A percentile compares a stretch with the other conserved stretches of the same genome.
Conservation (phyloP, 2,888 invertebrate species). For the Tetrapedia diversipes region DNA sequence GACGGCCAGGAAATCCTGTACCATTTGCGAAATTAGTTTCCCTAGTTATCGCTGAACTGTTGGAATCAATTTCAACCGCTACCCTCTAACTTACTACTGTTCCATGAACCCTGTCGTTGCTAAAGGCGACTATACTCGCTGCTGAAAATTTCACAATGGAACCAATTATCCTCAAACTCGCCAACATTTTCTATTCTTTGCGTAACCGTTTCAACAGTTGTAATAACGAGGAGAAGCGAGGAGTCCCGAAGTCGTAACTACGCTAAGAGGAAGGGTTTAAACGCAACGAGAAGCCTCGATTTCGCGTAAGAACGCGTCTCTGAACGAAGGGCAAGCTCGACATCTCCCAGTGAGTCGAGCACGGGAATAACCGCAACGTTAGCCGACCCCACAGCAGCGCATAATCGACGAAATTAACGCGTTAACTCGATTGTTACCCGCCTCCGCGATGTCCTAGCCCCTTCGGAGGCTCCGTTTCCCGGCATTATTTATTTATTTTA, state of each 20-base stretch:
- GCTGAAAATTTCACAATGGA: too few relatives aligned
- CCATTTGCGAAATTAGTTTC: slow-evolving; percentile 52
- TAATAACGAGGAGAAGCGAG: too few relatives aligned
- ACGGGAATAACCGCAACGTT: neutral
- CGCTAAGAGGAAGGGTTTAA: too few relatives aligned
- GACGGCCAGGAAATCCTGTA: neutral
- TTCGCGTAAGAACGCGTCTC: neutral
- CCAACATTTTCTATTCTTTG: too few relatives aligned
- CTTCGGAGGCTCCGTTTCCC: neutral
- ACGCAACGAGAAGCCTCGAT: neutral
- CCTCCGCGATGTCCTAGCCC: neutral
- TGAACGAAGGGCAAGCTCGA: neutral
- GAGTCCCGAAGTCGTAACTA: too few relatives aligned
- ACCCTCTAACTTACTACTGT: too few relatives aligned
- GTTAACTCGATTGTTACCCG: slow-evolving; percentile 12
- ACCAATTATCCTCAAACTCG: too few relatives aligned
- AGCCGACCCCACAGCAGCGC: neutral
- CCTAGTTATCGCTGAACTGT: neutral
- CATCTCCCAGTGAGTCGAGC: slow-evolving; percentile 1
- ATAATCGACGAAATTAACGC: slow-evolving; percentile 11
- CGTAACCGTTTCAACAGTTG: too few relatives aligned
- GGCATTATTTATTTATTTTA: too few relatives aligned
- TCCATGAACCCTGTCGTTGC: too few relatives aligned
- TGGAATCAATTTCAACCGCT: slow-evolving; percentile 27
- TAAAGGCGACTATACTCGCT: too few relatives aligned